phyloP scores from a whole-genome alignment of 2,113 vertebrate species.

The Nesogale talazaci region DNA sequence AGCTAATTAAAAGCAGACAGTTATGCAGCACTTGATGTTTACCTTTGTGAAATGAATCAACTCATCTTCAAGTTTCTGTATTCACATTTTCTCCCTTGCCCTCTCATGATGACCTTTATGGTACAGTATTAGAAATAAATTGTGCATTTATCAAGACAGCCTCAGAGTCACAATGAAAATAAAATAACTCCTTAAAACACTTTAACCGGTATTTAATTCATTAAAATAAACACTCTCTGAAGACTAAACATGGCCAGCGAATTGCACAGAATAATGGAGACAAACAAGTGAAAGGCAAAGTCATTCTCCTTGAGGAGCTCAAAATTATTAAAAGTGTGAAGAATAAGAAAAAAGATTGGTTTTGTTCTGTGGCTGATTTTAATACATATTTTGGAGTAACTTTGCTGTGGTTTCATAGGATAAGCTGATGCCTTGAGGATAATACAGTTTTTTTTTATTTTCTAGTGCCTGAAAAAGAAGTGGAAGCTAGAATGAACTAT shows the following conservation, averaged over 20 bases:
- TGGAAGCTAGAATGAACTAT: constrained; percentile 48
- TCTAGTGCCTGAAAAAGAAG: constrained; percentile 42
- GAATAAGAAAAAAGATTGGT: neutral
- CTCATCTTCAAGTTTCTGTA: constrained; percentile 78
- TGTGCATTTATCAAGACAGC: constrained; percentile 58
- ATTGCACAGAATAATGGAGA: neutral
- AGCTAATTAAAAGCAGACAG: constrained; percentile 87
- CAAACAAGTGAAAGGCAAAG: neutral
- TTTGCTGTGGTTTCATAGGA: neutral
- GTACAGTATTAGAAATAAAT: constrained; percentile 70
- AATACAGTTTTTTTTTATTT: constrained; percentile 56
- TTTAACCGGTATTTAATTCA: constrained; percentile 38
- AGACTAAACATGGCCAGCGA: neutral
- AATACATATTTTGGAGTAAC: constrained; percentile 22
- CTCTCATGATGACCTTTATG: constrained; percentile 82
- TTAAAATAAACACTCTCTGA: constrained; percentile 40
- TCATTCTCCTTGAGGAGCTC: neutral
- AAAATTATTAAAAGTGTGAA: constrained; percentile 28
- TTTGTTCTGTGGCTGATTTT: constrained; percentile 47
- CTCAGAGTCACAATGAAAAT: constrained; percentile 61
- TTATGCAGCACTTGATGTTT: constrained; percentile 84
- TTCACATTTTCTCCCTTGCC: constrained; percentile 76
- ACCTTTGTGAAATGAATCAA: constrained; percentile 85
- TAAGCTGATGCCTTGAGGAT: constrained; percentile 49
- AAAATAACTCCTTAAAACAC: constrained; percentile 4